Evolutionary conservation across 2,888 invertebrate genomes (phyloP).

Genomic region (Aricia artaxerxes): DNA sequence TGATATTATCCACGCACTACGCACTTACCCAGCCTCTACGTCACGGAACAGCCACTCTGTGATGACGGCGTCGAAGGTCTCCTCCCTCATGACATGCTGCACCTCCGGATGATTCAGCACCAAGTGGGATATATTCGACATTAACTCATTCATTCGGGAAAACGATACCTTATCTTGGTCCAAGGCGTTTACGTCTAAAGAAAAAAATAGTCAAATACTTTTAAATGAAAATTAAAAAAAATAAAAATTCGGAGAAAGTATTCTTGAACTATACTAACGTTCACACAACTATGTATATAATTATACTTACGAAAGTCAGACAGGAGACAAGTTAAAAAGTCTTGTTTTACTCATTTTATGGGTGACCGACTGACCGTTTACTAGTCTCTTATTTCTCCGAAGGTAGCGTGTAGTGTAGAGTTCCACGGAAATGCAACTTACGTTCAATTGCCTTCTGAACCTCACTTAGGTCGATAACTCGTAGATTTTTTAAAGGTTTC

Average conservation of each 20-base stretch:
- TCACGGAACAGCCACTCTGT: slow-evolving; percentile 62
- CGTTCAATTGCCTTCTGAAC: neutral
- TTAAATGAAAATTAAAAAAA: no score
- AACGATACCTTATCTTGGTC: slow-evolving; percentile 37
- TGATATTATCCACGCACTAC: no score
- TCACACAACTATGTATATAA: no score
- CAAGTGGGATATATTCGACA: slow-evolving; percentile 45
- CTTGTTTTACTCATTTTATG: no score
- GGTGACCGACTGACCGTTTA: no score
- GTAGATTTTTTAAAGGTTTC: slow-evolving; percentile 29
- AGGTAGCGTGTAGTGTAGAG: no score
- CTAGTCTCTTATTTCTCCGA: no score
- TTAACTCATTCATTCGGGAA: slow-evolving; percentile 43
- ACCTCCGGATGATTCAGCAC: slow-evolving; percentile 38
- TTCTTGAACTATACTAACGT: no score
- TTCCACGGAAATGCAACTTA: neutral
- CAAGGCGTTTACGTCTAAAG: slow-evolving; percentile 40
- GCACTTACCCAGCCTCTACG: slow-evolving; percentile 53
- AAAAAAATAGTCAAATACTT: neutral
- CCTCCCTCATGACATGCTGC: slow-evolving; percentile 41
- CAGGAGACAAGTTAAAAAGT: no score
- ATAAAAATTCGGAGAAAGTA: no score
- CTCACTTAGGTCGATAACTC: slow-evolving; percentile 24
- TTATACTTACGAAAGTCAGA: no score
- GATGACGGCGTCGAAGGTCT: slow-evolving; percentile 57